Base-by-base conservation (phyloP, 2,888 invertebrate species). In the Heliothis peltigera region DNA sequence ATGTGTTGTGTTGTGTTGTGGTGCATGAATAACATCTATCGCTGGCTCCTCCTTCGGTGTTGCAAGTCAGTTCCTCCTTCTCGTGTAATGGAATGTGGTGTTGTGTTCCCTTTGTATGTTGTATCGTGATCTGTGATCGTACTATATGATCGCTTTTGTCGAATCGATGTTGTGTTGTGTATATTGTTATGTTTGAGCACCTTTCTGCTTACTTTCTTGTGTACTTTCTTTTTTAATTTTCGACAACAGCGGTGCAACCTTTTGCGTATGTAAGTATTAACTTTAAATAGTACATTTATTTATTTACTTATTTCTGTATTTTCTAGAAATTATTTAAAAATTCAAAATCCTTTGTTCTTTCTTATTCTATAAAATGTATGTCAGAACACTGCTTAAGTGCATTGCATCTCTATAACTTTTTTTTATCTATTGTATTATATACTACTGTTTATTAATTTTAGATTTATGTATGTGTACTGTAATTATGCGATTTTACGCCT, bases 11-110 rank as follows among this genome's bases (percentile, higher is more conserved):
- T 88, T 86, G 87, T 89, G 83, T 86, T 84, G 91, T 93, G 94
- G 95, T 95, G 95, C 95, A 95, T 94, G 95, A 95, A 95, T 95
- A 95, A 95, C 95, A 95, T 95, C 95, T 95, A 92, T 93, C 84
- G 86, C 84, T 89, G 82, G 84, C 83, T 85, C 79, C 79, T 80
- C 66, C 79, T 79, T 87, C 70, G 76, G 75, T 87, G 88, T 87
- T 82, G 86, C 85, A 77, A 83, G 79, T 84, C 79, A 78, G 75
- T 80, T 65, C 62, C 44, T 60, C 49, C 71, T 70, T 81, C 70
- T 82, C 84, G 82, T 88, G 77, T 87, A 84, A 39, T 89, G 89
- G 88, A 87, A 88, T 91, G 93, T 92, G 91, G 93, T 93, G 92
- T 93, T 93, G 92, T 93, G 93, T 91, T 84, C 82, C 82, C 73